Conservation (phyloP, 2,888 invertebrate genomes). For the Patella depressa region DNA sequence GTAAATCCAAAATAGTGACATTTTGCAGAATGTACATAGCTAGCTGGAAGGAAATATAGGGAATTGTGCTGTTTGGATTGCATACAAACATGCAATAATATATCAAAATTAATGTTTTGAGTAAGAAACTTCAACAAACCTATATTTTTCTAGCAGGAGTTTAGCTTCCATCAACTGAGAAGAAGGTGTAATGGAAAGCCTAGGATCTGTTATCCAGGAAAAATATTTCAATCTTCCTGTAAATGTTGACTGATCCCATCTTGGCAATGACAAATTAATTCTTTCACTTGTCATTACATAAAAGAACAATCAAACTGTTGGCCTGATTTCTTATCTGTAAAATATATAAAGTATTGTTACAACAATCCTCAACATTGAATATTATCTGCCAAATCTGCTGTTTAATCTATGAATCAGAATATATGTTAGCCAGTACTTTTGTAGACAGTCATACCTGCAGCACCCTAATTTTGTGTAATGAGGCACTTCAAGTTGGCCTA, state of each 20-base stretch:
- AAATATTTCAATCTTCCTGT: constrained; percentile 92
- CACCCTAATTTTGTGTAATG: too few relatives aligned
- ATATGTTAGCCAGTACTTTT: too few relatives aligned
- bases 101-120: not conserved
- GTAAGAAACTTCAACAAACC: constrained; percentile 60
- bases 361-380: too few relatives aligned
- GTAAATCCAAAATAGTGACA: too few relatives aligned
- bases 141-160: constrained; percentile 83
- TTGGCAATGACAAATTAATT: constrained; percentile 83
- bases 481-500: too few relatives aligned
- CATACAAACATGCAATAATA: not conserved
- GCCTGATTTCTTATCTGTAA: too few relatives aligned
- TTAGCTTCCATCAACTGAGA: constrained; percentile 75
- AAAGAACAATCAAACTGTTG: too few relatives aligned
- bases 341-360: too few relatives aligned
- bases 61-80: not conserved
- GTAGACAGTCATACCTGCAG: too few relatives aligned
- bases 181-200: constrained; percentile 83
- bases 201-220: constrained; percentile 90
- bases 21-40: not conserved
- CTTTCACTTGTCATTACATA: constrained; percentile 17
- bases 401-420: too few relatives aligned
- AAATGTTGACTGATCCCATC: constrained; percentile 92
- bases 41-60: not conserved
- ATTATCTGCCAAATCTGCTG: too few relatives aligned